These are phyloP conservation scores for Mnemiopsis leidyi DNA, from an alignment of 37 sponge, comb jelly and placozoan genomes.

Conservation along the genomic window DNA sequence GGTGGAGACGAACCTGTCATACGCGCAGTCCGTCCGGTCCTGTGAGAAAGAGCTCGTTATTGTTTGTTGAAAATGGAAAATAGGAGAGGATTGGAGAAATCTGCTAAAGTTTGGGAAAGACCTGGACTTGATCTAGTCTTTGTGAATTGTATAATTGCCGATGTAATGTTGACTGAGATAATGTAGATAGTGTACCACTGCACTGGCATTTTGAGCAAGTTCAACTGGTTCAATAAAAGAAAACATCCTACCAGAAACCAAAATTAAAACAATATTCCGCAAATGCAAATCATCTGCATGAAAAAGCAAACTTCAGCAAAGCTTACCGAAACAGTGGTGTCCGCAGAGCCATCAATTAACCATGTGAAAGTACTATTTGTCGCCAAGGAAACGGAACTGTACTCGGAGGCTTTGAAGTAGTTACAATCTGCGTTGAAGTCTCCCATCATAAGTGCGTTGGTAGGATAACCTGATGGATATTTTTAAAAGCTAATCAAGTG, in stretches of 20 bases:
- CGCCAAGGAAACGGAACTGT: neutral
- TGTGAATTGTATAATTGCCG: too few species aligned
- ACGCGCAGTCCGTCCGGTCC: neutral
- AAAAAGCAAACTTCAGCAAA: neutral
- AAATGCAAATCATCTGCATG: too few species aligned
- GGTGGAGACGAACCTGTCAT: neutral
- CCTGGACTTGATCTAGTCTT: neutral
- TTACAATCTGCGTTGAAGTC: conserved; percentile 14
- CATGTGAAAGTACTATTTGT: neutral
- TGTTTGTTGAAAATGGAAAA: too few species aligned
- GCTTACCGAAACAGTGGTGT: neutral
- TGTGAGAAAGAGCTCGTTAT: neutral
- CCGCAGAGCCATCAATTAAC: neutral
- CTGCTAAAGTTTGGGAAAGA: too few species aligned
- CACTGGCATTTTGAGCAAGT: too few species aligned
- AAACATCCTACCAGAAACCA: too few species aligned
- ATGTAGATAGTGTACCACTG: too few species aligned
- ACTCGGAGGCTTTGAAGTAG: neutral
- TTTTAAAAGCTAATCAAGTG: neutral
- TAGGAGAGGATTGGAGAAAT: too few species aligned
- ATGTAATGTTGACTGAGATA: too few species aligned
- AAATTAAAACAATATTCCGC: too few species aligned
- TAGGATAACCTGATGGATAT: neutral
- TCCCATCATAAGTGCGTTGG: neutral
- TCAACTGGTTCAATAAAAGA: too few species aligned